Evolutionary conservation across 2,113 vertebrate genomes (phyloP), one percentile per base, ranked within the genome.

Genomic region (Sapajus apella): DNA sequence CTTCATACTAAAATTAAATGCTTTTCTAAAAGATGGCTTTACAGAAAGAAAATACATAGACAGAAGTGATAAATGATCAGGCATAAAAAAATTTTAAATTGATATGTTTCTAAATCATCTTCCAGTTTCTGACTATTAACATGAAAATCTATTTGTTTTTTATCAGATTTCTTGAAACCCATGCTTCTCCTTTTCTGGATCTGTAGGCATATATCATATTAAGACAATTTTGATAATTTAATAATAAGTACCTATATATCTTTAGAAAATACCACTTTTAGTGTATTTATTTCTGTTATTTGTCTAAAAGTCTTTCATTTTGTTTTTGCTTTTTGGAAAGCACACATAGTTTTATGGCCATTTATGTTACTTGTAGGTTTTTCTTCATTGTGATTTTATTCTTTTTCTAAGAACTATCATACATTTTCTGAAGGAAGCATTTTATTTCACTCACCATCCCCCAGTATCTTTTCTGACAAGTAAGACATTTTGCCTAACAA

Each of bases 101-200:
- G 64, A 61, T 70, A 21, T 77, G 27, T 18, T 94, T 68, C 87
- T 91, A 82, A 94, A 96, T 55, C 91, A 27, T 45, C 68, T 95
- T 93, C 47, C 12, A 82, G 90, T n/a, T 94, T 52, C 79, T 84
- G 27, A 76, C 92, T 79, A 47, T 45, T 58, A 92, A 45, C 45
- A 94, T 72, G 87, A 91, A 35, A 87, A 80, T 52, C 56, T 21
- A 56, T 95, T 95, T 94, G n/a, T 14, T 96, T 97, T 96, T 77
- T 90, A 90, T 95, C 88, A 83, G 91, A 72, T 30, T 88, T 21
- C 2, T 50, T 86, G 35, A 70, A n/a, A 30, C 83, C 77, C 77
- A 25, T n/a, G 52, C 30, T 91, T 96, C 66, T 64, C 20, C 79
- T 2, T 97, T 95, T 84, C 87, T 83, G 30, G 47, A 83, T 75